A percentile compares a stretch with the other conserved stretches of the same genome.
Evolutionary conservation across 2,888 invertebrate species (phyloP).

Genomic region (Metellina segmentata): DNA sequence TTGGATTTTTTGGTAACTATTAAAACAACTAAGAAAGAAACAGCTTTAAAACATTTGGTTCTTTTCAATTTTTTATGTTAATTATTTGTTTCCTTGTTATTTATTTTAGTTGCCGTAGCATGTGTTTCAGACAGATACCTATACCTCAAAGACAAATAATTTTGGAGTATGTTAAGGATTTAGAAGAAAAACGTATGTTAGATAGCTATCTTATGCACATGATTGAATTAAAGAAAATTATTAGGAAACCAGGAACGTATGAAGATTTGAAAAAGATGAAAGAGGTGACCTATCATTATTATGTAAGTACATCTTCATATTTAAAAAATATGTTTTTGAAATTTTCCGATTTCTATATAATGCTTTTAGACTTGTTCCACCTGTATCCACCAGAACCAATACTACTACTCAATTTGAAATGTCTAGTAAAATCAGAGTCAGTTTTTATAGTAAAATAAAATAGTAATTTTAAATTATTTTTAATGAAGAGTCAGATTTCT

Average conservation of each 20-base stretch:
- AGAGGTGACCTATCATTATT: conserved; percentile 43
- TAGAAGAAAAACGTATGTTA: conserved; percentile 22
- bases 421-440: too few species aligned
- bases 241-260: conserved; percentile 3
- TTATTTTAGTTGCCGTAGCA: conserved; percentile 50
- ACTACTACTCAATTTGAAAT: too few species aligned
- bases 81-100: conserved; percentile 22
- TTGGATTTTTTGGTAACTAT: background rate
- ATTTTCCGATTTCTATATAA: too few species aligned
- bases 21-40: too few species aligned
- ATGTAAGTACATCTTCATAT: conserved; percentile 8
- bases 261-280: conserved; percentile 42
- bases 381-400: too few species aligned
- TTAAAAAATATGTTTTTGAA: background rate
- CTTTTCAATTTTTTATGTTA: too few species aligned
- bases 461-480: too few species aligned
- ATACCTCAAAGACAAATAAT: background rate
- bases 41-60: too few species aligned
- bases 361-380: too few species aligned
- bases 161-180: conserved; percentile 17
- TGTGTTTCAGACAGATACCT: conserved; percentile 43
- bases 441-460: too few species aligned
- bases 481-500: too few species aligned
- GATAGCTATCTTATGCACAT: conserved; percentile 54
- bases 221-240: conserved; percentile 41